Conservation (phyloP, 2,888 invertebrate species). For the Drosophila subsilvestris region DNA sequence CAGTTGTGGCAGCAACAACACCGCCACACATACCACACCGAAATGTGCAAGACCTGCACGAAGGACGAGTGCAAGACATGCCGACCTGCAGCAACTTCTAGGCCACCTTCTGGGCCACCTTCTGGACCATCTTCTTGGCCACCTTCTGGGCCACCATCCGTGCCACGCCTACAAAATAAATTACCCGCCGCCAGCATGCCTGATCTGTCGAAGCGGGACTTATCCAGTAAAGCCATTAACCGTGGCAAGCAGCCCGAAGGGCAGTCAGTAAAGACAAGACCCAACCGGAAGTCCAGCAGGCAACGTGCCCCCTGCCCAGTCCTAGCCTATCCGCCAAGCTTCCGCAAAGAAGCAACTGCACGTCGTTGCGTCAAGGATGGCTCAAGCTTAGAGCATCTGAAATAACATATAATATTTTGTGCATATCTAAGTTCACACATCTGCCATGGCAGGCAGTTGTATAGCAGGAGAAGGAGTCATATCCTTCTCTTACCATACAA, state of each 20-base stretch:
- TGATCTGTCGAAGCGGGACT: conserved; percentile 1
- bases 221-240: not conserved
- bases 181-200: conserved; percentile 28
- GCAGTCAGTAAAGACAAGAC: not conserved
- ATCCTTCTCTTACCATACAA: conserved; percentile 11
- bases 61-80: not conserved
- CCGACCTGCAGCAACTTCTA: not conserved
- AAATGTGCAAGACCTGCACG: conserved; percentile 25
- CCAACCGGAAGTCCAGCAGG: not conserved
- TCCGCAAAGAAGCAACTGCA: not conserved
- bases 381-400: not conserved
- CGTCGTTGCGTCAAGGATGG: not conserved
- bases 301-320: conserved; percentile 15
- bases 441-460: conserved; percentile 21
- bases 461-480: not conserved
- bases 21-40: conserved; percentile 13
- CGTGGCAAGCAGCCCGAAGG: not conserved
- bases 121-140: not conserved
- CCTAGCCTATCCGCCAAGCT: conserved; percentile 27
- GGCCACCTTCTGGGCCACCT: not conserved
- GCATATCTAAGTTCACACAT: not conserved
- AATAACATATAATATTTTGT: not conserved
- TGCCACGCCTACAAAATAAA: not conserved
- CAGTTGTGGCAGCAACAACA: conserved; percentile 36
- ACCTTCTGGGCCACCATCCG: not conserved